A percentile compares a stretch with the other conserved stretches of the same genome.
phyloP scores from a whole-genome alignment of 2,113 vertebrate species.

The Cebidichthys violaceus region DNA sequence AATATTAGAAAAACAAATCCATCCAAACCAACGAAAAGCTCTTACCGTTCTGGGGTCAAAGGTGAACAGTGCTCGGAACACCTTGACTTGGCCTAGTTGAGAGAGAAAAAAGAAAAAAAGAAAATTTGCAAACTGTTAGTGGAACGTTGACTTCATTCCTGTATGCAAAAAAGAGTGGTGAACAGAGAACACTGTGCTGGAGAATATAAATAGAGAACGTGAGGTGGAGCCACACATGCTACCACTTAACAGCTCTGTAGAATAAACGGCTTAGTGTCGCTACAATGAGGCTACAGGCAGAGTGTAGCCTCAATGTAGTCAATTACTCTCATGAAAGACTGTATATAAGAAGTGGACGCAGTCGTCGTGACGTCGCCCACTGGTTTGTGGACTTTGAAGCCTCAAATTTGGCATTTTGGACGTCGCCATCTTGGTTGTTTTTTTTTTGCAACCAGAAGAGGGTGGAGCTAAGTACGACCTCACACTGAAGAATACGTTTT shows the following conservation, averaged over 20 bases:
- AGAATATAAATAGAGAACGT: background rate
- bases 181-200: background rate
- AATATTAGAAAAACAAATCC: background rate
- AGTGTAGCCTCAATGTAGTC: background rate
- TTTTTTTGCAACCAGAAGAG: no score
- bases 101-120: slow-evolving; percentile 37
- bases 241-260: background rate
- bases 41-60: slow-evolving; percentile 98
- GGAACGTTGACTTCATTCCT: background rate
- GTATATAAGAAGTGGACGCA: no score
- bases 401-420: no score
- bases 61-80: slow-evolving; percentile 94
- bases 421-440: no score
- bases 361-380: no score
- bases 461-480: no score
- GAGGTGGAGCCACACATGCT: background rate
- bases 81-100: slow-evolving; percentile 93
- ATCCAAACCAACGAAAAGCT: background rate
- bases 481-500: no score
- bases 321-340: background rate
- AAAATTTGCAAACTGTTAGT: background rate
- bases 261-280: slow-evolving; percentile 5
- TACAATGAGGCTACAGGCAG: background rate
- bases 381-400: no score
- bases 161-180: background rate